These are phyloP conservation scores for Lagria hirta DNA, from an alignment of 2,888 invertebrate genomes.

Conservation along the genomic window DNA sequence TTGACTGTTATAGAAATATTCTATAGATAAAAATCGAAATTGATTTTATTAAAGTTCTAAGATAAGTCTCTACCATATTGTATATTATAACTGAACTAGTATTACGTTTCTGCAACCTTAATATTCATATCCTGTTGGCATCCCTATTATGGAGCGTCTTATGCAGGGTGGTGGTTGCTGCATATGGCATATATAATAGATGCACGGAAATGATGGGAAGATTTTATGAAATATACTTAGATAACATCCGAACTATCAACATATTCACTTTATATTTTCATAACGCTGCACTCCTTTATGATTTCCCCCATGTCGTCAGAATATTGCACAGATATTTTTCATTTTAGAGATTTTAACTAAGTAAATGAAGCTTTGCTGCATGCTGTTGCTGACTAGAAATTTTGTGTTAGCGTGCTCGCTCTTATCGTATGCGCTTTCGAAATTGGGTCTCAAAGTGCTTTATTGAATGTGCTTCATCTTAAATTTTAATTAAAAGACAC, in stretches of 20 bases:
- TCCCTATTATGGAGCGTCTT: conserved; percentile 18
- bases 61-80: conserved; percentile 19
- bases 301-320: not conserved
- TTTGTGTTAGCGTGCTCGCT: conserved; percentile 10
- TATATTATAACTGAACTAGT: conserved; percentile 20
- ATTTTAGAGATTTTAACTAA: conserved; percentile 2
- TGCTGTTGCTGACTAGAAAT: conserved; percentile 8
- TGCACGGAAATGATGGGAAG: conserved; percentile 22
- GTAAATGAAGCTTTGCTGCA: conserved; percentile 1
- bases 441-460: conserved; percentile 21
- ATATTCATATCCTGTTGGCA: conserved; percentile 23
- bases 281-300: conserved; percentile 15
- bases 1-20: no score
- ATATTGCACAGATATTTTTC: not conserved
- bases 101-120: conserved; percentile 23
- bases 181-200: conserved; percentile 29
- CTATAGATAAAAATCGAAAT: no score
- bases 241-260: conserved; percentile 24
- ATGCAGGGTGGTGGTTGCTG: conserved; percentile 25
- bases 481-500: no score
- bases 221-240: conserved; percentile 26
- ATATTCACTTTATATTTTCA: conserved; percentile 19
- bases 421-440: conserved; percentile 15
- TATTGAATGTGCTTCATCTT: no score
- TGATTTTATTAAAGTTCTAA: no score